Conservation (phyloP, 2,113 vertebrate genomes). For the Syngnathus floridae region DNA sequence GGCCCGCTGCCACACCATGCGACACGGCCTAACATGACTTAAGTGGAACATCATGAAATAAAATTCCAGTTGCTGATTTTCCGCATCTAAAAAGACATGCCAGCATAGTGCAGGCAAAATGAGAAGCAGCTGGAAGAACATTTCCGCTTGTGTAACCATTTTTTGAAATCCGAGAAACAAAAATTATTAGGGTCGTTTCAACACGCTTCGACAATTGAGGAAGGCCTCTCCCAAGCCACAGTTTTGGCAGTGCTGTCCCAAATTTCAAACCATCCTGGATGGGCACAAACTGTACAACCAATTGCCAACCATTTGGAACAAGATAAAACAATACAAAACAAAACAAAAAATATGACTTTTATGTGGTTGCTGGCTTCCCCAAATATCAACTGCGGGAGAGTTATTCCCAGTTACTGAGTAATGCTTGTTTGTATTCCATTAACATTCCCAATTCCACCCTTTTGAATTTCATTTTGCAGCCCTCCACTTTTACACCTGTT, state of each 20-base stretch:
- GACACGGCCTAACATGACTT: too few relatives aligned
- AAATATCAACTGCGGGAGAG: background rate
- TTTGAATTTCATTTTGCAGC: background rate
- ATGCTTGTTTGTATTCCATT: background rate
- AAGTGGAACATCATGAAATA: too few relatives aligned
- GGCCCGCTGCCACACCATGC: too few relatives aligned
- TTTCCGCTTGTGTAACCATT: background rate
- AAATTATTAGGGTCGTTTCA: background rate
- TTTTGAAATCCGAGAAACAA: background rate
- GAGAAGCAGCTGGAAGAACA: background rate
- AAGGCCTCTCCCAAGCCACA: background rate
- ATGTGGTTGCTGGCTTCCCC: background rate
- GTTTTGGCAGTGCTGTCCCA: too few relatives aligned
- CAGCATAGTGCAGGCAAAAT: background rate
- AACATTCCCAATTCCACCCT: background rate
- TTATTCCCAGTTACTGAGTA: background rate
- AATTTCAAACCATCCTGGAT: background rate
- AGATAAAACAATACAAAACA: too few relatives aligned
- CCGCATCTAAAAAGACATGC: background rate
- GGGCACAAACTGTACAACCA: background rate
- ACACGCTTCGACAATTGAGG: too few relatives aligned
- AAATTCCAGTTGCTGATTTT: background rate
- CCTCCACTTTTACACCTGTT: background rate
- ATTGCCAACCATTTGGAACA: background rate
- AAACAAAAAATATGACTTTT: background rate